Evolutionary conservation across 2,113 vertebrate genomes (phyloP).

Genomic region (Thamnaconus septentrionalis): DNA sequence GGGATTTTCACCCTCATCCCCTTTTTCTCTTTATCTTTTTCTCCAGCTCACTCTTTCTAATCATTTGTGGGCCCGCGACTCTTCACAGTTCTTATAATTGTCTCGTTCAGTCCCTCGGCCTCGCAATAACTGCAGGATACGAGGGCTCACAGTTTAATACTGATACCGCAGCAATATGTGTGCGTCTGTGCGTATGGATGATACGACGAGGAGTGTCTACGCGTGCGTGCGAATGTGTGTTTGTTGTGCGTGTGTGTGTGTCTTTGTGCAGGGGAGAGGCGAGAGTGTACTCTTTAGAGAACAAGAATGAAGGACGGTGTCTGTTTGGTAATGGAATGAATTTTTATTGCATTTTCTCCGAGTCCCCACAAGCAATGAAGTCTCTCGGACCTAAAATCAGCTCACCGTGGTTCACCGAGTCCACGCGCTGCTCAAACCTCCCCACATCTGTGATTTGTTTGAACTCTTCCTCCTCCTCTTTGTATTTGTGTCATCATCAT

Average conservation of each 20-base stretch:
- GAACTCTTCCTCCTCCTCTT: constrained; percentile 5
- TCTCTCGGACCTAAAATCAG: constrained; percentile 48
- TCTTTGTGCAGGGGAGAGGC: constrained; percentile 20
- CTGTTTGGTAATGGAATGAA: constrained; percentile 63
- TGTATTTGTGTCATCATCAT: no score
- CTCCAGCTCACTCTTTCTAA: constrained; percentile 74
- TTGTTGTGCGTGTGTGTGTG: constrained; percentile 40
- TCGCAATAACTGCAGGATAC: constrained; percentile 77
- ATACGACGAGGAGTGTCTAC: constrained; percentile 35
- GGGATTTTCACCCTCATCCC: constrained; percentile 75
- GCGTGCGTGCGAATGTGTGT: neutral
- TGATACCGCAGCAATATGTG: constrained; percentile 65
- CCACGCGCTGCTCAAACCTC: constrained; percentile 9
- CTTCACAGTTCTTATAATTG: constrained; percentile 80
- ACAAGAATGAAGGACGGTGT: constrained; percentile 46
- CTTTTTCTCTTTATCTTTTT: constrained; percentile 72
- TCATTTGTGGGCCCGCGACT: constrained; percentile 77
- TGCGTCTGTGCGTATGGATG: constrained; percentile 54
- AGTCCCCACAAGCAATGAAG: constrained; percentile 55
- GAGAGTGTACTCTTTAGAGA: constrained; percentile 55
- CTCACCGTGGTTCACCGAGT: constrained; percentile 36
- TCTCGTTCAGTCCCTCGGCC: constrained; percentile 76
- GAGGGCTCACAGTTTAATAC: constrained; percentile 73
- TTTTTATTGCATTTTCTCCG: constrained; percentile 65
- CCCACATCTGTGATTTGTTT: constrained; percentile 24